phyloP scores from a whole-genome alignment of 2,888 invertebrate genomes.

The Idaea aversata region DNA sequence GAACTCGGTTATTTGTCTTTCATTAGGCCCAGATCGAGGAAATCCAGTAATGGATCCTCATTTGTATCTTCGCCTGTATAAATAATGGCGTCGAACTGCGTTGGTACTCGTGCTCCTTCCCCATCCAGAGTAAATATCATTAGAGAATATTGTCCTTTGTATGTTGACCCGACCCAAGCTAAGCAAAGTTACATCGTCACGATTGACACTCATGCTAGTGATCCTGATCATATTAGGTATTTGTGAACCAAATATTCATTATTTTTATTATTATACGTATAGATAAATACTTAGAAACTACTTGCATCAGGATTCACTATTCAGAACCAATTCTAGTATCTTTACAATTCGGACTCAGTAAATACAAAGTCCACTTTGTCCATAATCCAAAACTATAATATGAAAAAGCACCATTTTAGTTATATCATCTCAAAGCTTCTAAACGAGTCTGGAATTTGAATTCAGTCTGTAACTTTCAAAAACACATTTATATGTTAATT shows the following conservation, averaged over 20 bases:
- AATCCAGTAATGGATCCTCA: slow-evolving; percentile 71
- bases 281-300: too few relatives aligned
- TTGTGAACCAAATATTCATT: not conserved
- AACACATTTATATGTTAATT: not conserved
- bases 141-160: slow-evolving; percentile 50
- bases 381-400: not conserved
- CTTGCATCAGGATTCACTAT: too few relatives aligned
- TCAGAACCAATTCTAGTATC: too few relatives aligned
- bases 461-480: not conserved
- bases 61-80: slow-evolving; percentile 69
- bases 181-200: not conserved
- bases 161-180: slow-evolving; percentile 24
- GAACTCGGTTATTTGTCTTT: slow-evolving; percentile 71
- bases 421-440: not conserved
- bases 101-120: slow-evolving; percentile 46
- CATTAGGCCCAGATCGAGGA: slow-evolving; percentile 70
- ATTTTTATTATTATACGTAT: not conserved
- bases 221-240: not conserved
- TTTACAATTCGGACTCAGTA: too few relatives aligned
- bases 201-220: not conserved
- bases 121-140: slow-evolving; percentile 63
- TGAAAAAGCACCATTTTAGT: not conserved
- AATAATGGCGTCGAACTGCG: slow-evolving; percentile 60
- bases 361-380: not conserved
- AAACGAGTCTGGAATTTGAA: not conserved